Percentiles rank a stretch among this genome's conserved stretches.
phyloP scores from a whole-genome alignment of 64 coral and sea anemone genomes.

The Catalaphyllia jardinei region DNA sequence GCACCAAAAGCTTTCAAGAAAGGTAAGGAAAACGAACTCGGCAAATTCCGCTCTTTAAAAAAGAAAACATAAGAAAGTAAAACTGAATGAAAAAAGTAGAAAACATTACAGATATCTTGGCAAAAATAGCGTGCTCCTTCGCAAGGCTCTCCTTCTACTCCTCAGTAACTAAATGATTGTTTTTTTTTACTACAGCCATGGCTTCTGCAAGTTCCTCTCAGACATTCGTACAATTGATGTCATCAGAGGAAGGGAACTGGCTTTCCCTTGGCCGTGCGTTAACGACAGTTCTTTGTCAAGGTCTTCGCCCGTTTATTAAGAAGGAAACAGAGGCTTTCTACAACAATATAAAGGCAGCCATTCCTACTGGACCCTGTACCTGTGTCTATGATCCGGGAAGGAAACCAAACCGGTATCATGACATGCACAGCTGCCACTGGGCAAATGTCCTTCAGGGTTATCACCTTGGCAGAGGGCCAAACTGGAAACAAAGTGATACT shows the following conservation, averaged over 20 bases:
- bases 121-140: no score
- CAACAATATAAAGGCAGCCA: neutral
- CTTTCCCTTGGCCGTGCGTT: constrained; percentile 14
- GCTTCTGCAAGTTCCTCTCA: neutral
- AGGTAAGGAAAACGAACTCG: no score
- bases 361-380: neutral
- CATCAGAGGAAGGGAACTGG: constrained; percentile 8
- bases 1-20: no score
- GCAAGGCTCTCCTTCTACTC: no score
- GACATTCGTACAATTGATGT: neutral
- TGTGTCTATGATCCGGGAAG: constrained; percentile 15
- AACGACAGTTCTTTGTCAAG: constrained; percentile 10
- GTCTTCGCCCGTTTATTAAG: constrained; percentile 11
- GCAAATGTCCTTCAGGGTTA: neutral
- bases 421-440: constrained; percentile 3
- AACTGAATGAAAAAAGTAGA: no score
- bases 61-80: no score
- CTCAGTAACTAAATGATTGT: no score
- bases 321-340: constrained; percentile 1
- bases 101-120: no score
- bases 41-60: no score
- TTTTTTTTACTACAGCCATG: neutral
- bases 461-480: neutral
- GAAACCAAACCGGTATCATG: constrained; percentile 16
- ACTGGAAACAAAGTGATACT: constrained; percentile 39